These are phyloP conservation scores for Hyles vespertilio DNA, from an alignment of 1,140 invertebrate genomes.

Conservation along the genomic window DNA sequence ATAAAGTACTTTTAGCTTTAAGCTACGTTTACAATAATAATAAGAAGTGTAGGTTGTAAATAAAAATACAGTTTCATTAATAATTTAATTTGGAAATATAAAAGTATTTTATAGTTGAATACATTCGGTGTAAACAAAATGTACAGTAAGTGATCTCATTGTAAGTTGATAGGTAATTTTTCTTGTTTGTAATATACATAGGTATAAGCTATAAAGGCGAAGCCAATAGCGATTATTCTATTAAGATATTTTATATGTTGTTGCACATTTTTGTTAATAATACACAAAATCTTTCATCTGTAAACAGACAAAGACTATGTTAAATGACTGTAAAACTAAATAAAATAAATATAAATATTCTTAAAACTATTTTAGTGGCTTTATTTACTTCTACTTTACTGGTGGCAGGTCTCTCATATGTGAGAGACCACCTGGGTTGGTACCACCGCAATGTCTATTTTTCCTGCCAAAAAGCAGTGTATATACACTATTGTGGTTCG, in stretches of 20 bases:
- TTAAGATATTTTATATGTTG: conserved; percentile 42
- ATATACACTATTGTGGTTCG: too few species aligned
- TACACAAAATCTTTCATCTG: conserved; percentile 33
- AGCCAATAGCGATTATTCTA: conserved; percentile 33
- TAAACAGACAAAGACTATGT: conserved; percentile 38
- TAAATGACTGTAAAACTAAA: conserved; percentile 41
- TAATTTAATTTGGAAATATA: too few species aligned
- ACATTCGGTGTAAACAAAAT: conserved; percentile 39
- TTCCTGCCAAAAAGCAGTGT: too few species aligned
- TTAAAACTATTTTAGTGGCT: not conserved
- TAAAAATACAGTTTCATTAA: not conserved
- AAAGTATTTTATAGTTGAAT: conserved; percentile 19
- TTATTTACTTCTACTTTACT: too few species aligned
- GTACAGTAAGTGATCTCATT: conserved; percentile 36
- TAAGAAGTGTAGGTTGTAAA: not conserved
- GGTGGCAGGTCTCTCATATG: too few species aligned
- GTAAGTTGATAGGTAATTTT: conserved; percentile 23
- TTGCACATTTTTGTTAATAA: conserved; percentile 41
- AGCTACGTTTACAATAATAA: too few species aligned
- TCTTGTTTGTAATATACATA: conserved; percentile 33
- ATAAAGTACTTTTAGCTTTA: too few species aligned
- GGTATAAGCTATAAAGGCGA: conserved; percentile 27
- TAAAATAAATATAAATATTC: conserved; percentile 20
- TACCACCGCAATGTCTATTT: too few species aligned
- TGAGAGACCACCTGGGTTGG: too few species aligned